These are phyloP conservation scores for Platyrinchus mystaceus DNA, from an alignment of 2,797 vertebrate species.

Conservation along the genomic window DNA sequence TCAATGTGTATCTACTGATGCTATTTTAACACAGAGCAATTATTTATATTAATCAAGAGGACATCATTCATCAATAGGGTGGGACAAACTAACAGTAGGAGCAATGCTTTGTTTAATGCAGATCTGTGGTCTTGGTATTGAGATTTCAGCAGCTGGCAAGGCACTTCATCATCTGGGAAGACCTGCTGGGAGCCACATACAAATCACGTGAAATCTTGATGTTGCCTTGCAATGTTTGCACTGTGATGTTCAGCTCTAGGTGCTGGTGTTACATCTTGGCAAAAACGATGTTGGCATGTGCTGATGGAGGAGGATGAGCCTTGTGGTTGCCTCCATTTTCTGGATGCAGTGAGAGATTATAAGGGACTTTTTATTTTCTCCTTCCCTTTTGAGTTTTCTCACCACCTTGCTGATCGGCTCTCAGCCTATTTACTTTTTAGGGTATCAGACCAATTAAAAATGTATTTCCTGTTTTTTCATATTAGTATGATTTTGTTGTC, in stretches of 20 bases:
- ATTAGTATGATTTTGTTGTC: neutral
- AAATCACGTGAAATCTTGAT: neutral
- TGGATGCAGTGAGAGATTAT: neutral
- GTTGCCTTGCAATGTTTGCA: neutral
- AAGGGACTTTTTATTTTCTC: neutral
- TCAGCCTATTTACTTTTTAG: neutral
- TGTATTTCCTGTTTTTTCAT: neutral
- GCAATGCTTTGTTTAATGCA: neutral
- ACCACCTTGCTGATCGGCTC: neutral
- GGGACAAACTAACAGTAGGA: neutral
- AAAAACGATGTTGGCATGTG: neutral
- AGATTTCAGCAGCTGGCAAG: neutral
- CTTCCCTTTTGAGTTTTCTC: neutral
- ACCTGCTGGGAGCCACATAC: neutral
- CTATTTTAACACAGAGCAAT: neutral
- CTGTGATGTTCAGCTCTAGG: neutral
- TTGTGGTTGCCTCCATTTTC: neutral
- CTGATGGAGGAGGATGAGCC: rapidly evolving
- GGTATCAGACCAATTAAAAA: neutral
- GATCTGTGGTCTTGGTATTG: neutral
- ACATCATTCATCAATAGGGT: neutral
- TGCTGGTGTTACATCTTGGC: neutral
- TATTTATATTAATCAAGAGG: constrained; percentile 22
- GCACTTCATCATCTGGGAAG: neutral
- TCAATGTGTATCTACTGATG: neutral